A percentile compares a stretch with the other conserved stretches of the same genome.
phyloP scores from a whole-genome alignment of 2,797 vertebrate genomes.

The Mionectes olivaceus region DNA sequence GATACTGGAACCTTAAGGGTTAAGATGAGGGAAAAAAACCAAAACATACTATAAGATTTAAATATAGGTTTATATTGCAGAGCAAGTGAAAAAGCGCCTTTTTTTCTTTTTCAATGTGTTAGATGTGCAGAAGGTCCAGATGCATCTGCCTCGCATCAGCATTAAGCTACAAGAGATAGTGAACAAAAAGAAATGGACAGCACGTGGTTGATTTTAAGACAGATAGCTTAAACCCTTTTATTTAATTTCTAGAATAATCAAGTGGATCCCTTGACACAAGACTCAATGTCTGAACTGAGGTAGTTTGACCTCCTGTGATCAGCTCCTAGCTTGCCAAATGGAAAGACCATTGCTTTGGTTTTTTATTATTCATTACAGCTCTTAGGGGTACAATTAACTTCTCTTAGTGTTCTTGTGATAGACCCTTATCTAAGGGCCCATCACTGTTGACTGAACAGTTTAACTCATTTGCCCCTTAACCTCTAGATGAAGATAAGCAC shows the following conservation, averaged over 20 bases:
- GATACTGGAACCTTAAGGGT: conserved; percentile 92
- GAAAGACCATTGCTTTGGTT: neutral
- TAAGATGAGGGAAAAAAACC: neutral
- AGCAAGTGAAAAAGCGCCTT: neutral
- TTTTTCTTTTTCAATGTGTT: neutral
- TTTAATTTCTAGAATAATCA: neutral
- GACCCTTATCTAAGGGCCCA: neutral
- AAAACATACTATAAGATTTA: neutral
- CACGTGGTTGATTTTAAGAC: neutral
- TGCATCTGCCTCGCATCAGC: neutral
- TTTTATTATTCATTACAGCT: neutral
- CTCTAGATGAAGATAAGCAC: neutral
- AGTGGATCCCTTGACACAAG: neutral
- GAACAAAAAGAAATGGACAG: neutral
- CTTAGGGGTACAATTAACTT: neutral
- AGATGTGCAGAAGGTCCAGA: neutral
- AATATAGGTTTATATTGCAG: neutral
- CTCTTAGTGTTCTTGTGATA: neutral
- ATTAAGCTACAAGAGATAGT: fast-evolving
- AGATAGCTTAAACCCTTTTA: neutral
- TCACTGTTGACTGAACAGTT: neutral
- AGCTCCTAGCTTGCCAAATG: neutral
- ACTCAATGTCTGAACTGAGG: neutral
- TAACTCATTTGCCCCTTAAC: neutral
- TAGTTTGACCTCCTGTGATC: neutral